phyloP scores from a whole-genome alignment of 1,140 invertebrate genomes.

The Drosophila athabasca region DNA sequence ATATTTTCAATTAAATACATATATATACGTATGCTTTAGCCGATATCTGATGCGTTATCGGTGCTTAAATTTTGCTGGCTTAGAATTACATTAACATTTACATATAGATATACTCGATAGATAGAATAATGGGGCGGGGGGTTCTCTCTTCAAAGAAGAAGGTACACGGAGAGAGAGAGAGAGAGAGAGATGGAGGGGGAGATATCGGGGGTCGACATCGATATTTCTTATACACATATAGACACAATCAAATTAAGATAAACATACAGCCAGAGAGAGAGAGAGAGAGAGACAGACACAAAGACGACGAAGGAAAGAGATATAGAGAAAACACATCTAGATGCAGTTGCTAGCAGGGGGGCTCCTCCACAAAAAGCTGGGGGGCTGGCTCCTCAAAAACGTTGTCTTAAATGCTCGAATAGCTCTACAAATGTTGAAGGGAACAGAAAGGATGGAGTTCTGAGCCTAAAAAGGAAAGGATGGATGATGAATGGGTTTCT shows the following conservation, averaged over 20 bases:
- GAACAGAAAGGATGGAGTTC: too few relatives aligned
- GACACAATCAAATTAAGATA: slow-evolving; percentile 48
- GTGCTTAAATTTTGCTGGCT: slow-evolving; percentile 49
- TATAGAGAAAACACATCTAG: slow-evolving; percentile 65
- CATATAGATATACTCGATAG: slow-evolving; percentile 56
- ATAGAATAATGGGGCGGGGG: slow-evolving; percentile 24
- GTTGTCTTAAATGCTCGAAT: too few relatives aligned
- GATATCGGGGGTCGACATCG: slow-evolving; percentile 37
- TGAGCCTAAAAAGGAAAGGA: too few relatives aligned
- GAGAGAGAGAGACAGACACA: slow-evolving; percentile 13
- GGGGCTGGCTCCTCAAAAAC: too few relatives aligned
- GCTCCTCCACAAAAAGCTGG: too few relatives aligned
- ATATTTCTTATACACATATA: slow-evolving; percentile 33
- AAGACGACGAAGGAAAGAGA: not conserved
- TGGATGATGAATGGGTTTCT: too few relatives aligned
- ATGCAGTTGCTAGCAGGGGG: slow-evolving; percentile 28
- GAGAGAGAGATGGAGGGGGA: slow-evolving; percentile 19
- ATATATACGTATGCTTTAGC: slow-evolving; percentile 37
- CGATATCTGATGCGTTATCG: slow-evolving; percentile 53
- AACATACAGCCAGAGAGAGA: slow-evolving; percentile 27
- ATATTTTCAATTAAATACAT: slow-evolving; percentile 64
- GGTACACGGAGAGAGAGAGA: slow-evolving; percentile 54
- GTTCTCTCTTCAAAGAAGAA: slow-evolving; percentile 26
- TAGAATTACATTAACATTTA: slow-evolving; percentile 78
- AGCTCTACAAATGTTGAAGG: too few relatives aligned